Conservation (phyloP, 2,113 vertebrate genomes). For the Catagonus wagneri region DNA sequence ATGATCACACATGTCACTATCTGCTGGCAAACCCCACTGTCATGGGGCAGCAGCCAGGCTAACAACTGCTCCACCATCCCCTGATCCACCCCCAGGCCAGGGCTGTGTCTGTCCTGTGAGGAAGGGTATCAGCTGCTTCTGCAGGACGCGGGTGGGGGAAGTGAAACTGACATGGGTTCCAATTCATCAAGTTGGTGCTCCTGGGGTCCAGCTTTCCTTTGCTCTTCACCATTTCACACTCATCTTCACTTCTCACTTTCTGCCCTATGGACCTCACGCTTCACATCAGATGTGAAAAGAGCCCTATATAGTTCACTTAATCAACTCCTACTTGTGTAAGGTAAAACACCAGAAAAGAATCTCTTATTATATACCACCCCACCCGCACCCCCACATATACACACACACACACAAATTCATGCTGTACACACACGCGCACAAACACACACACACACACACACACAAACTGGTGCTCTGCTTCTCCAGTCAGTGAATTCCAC, state of each 20-base stretch:
- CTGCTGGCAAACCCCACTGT: background rate
- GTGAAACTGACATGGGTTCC: background rate
- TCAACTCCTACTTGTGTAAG: background rate
- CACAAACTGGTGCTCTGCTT: background rate
- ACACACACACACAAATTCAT: background rate
- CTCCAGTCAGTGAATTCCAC: background rate
- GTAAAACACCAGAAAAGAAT: background rate
- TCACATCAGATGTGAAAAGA: background rate
- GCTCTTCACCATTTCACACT: background rate
- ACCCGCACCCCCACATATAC: fast-evolving
- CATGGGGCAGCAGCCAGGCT: background rate
- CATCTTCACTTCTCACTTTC: background rate
- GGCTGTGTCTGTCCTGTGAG: background rate
- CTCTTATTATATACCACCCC: background rate
- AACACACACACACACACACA: background rate
- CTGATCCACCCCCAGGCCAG: background rate
- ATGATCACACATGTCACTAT: background rate
- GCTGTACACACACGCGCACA: too few species aligned
- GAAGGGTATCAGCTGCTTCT: background rate
- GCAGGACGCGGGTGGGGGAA: background rate
- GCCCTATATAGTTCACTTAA: background rate
- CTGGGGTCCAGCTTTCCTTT: background rate
- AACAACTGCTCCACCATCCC: background rate
- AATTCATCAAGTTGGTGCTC: background rate
- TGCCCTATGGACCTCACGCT: background rate